Conservation (phyloP, 2,888 invertebrate species). For the Crematogaster levior region DNA sequence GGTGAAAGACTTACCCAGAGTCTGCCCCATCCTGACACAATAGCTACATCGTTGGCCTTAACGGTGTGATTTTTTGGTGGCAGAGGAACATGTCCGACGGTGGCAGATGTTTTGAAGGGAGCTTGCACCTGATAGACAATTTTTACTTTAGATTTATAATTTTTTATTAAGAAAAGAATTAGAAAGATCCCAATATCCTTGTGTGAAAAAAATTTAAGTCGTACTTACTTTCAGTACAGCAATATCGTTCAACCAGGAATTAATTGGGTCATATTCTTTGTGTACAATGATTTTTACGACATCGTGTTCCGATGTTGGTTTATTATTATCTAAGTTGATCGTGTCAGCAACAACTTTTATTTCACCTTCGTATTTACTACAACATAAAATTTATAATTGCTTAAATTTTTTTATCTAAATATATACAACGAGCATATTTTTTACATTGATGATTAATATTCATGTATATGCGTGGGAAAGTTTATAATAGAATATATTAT, state of each 20-base stretch:
- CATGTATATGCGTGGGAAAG: background rate
- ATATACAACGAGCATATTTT: background rate
- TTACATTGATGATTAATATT: background rate
- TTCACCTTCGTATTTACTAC: rapidly evolving
- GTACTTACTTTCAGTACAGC: constrained; percentile 77
- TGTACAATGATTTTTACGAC: constrained; percentile 57
- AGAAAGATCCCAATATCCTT: background rate
- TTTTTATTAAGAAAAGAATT: background rate
- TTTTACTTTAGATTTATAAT: background rate
- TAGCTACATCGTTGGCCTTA: constrained; percentile 65
- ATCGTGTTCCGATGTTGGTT: constrained; percentile 9
- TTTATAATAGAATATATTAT: background rate
- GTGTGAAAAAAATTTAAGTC: background rate
- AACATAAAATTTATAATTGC: background rate
- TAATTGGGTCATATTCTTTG: constrained; percentile 53
- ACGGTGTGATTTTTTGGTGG: constrained; percentile 77
- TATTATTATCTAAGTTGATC: background rate
- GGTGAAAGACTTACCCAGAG: constrained; percentile 71
- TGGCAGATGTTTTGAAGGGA: constrained; percentile 53
- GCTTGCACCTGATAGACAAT: constrained; percentile 51
- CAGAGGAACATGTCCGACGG: constrained; percentile 83
- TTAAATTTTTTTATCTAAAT: background rate
- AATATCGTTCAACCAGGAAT: constrained; percentile 77
- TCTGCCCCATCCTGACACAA: constrained; percentile 80
- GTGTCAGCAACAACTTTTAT: constrained; percentile 72